Evolutionary conservation across 2,113 vertebrate genomes (phyloP).

Genomic region (Epinephelus cyanopodus): DNA sequence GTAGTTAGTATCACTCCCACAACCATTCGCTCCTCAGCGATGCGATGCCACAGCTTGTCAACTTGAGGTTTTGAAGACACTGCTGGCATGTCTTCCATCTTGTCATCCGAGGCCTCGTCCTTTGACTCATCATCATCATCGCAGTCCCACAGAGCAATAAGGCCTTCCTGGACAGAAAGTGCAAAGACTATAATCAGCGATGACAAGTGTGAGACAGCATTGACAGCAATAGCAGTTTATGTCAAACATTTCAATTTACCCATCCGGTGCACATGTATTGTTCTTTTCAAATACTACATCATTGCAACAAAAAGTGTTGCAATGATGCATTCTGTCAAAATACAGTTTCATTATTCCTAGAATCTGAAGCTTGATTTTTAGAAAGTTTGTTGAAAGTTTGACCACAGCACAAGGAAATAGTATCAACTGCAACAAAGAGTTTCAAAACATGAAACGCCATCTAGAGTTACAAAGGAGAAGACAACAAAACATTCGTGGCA

Average conservation of each 20-base stretch:
- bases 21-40: conserved; percentile 88
- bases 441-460: neutral
- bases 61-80: conserved; percentile 77
- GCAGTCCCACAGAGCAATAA: conserved; percentile 91
- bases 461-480: neutral
- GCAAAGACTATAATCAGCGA: conserved; percentile 60
- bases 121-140: conserved; percentile 81
- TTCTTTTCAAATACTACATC: conserved; percentile 4
- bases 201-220: conserved; percentile 61
- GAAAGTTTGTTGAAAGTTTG: neutral
- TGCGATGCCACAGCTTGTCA: conserved; percentile 90
- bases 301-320: neutral
- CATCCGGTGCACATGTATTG: conserved; percentile 15
- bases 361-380: neutral
- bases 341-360: neutral
- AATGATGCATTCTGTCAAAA: neutral
- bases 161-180: conserved; percentile 85
- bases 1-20: conserved; percentile 87
- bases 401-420: neutral
- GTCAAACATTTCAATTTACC: conserved; percentile 43
- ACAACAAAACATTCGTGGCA: conserved; percentile 1
- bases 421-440: neutral
- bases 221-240: conserved; percentile 55
- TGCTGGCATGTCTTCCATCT: conserved; percentile 49
- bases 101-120: conserved; percentile 67